A percentile compares a stretch with the other conserved stretches of the same genome.
Evolutionary conservation across 2,888 invertebrate species (phyloP).

Genomic region (Lobophora halterata): DNA sequence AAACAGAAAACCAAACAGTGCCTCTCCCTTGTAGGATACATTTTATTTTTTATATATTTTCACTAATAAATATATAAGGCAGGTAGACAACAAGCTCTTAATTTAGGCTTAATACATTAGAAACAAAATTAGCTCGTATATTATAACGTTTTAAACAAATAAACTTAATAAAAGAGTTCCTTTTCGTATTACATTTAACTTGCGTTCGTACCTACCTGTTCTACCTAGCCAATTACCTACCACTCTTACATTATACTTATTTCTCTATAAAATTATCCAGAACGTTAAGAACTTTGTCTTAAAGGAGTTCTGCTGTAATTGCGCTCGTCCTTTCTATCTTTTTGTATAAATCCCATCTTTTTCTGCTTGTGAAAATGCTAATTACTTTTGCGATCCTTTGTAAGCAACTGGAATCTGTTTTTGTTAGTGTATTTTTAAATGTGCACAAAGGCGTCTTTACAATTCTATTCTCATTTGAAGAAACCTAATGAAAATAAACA

Average conservation of each 20-base stretch:
- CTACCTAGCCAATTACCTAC: background rate
- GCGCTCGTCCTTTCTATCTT: conserved; percentile 11
- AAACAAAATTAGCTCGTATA: too few species aligned
- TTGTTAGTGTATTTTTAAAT: conserved; percentile 8
- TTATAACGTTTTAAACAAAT: too few species aligned
- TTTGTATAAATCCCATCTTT: conserved; percentile 4
- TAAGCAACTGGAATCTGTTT: conserved; percentile 8
- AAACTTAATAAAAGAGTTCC: too few species aligned
- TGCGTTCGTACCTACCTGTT: background rate
- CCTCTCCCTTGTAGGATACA: too few species aligned
- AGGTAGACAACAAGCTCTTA: too few species aligned
- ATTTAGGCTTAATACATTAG: too few species aligned
- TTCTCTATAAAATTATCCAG: conserved; percentile 20
- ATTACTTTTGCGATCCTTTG: conserved; percentile 17
- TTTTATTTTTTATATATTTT: too few species aligned
- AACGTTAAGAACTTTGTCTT: conserved; percentile 22
- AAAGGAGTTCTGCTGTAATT: conserved; percentile 18
- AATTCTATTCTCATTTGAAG: too few species aligned
- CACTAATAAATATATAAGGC: too few species aligned
- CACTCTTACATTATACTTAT: conserved; percentile 2
- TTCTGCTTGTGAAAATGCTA: conserved; percentile 17
- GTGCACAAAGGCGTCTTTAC: too few species aligned
- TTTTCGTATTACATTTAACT: background rate
- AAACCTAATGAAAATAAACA: too few species aligned
- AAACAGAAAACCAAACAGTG: too few species aligned